Evolutionary conservation across 1,140 invertebrate genomes (phyloP).

Genomic region (Caenorhabditis inopinata): DNA sequence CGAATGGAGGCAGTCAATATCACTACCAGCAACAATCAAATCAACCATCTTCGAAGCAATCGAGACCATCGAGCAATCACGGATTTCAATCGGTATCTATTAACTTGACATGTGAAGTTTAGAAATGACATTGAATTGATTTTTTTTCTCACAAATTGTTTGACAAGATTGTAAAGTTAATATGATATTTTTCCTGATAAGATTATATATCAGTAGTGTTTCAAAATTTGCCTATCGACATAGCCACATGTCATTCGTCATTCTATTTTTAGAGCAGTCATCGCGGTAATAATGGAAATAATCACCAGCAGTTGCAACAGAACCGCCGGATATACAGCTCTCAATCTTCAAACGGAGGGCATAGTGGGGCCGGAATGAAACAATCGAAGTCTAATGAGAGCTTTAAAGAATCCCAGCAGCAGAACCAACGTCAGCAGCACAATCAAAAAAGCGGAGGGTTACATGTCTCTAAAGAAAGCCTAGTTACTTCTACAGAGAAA

Average conservation of each 20-base stretch:
- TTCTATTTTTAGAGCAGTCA: background rate
- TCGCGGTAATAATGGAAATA: background rate
- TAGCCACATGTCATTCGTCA: no score
- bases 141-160: no score
- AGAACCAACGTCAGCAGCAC: background rate
- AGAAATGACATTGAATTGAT: no score
- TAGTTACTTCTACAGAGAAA: background rate
- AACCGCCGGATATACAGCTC: background rate
- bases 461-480: background rate
- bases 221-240: no score
- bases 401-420: background rate
- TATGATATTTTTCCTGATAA: no score
- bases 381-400: background rate
- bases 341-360: background rate
- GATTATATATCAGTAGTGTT: no score
- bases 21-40: constrained; percentile 3
- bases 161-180: no score
- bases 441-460: background rate
- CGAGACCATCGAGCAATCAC: background rate
- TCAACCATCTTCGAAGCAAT: background rate
- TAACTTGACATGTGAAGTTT: no score
- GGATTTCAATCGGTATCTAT: background rate
- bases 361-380: background rate
- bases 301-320: background rate
- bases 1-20: background rate